Base-by-base conservation (phyloP, 2,888 invertebrate genomes). In the Chrysolina americana region DNA sequence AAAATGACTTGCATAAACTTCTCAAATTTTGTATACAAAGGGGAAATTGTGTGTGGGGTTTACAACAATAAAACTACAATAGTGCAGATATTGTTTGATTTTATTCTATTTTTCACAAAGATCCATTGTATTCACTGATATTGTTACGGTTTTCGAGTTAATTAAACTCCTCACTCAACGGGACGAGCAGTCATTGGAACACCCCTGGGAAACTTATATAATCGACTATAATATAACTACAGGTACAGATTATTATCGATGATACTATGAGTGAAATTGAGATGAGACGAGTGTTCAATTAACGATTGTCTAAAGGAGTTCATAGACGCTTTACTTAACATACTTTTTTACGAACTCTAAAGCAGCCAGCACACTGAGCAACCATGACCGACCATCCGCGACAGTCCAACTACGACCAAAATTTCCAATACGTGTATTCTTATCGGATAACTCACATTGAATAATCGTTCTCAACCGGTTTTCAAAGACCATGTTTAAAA, bases 121-220 rank as follows among this genome's bases (percentile, higher is more conserved):
- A 59, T 28, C 53, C 65, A 59, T 71, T 75, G 69, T 71, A 44
- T 41, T 50, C 48, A 63, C 36, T 68, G 68, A 74, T 59, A 71
- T 69, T 71, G 71, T 69, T 41, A 65, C 68, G 62, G 68, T 65
- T 71, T 68, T 65, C 19, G 68, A 75, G 75, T 75, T 71, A 71
- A 75, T 74, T 74, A 71, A 71, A 71, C 70, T 68, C 1, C 17
- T 1, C 1, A 17, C 68, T 68, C 21, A 36, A 48, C 56, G 64
- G 63, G 28, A 56, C 19, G 66, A 71, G 56, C 63, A 48, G 41
- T 23, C 66, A 68, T 19, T n/a, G 53, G 19, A 53, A 50, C 53
- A 53, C 50, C 68, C 68, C 53, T 50, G 41, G 53, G 13, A 68
- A 68, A 68, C 41, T 41, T 19, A n/a, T 41, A 28, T 28, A 28